Conservation (phyloP, 2,113 vertebrate species). For the Podarcis cretensis region DNA sequence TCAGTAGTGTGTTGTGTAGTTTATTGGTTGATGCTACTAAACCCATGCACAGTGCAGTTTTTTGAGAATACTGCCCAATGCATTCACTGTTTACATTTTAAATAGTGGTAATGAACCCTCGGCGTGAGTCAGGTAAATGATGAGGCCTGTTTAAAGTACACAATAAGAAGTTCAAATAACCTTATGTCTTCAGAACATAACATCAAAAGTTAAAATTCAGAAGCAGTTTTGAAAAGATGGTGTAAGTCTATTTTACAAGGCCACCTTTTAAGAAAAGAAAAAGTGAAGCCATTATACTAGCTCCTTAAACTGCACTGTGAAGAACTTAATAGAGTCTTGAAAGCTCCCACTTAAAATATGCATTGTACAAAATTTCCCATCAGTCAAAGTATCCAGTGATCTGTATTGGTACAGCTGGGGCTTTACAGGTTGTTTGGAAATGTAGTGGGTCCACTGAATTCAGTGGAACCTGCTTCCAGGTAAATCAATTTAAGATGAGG, state of each 20-base stretch:
- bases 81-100: constrained; percentile 36
- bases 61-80: background rate
- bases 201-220: background rate
- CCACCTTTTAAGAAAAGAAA: background rate
- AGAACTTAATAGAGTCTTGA: background rate
- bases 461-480: background rate
- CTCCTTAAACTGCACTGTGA: background rate
- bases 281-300: background rate
- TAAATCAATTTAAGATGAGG: background rate
- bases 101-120: constrained; percentile 8
- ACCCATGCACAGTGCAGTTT: background rate
- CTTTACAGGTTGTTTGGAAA: background rate
- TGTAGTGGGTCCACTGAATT: background rate
- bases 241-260: background rate
- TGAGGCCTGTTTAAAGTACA: background rate
- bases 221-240: background rate
- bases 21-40: background rate
- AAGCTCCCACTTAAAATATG: background rate
- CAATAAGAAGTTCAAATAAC: background rate
- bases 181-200: background rate
- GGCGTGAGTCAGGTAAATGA: constrained; percentile 5
- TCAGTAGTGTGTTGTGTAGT: background rate
- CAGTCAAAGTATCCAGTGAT: background rate
- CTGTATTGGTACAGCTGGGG: background rate
- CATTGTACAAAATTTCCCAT: background rate